These are phyloP conservation scores for Thereva nobilitata DNA, from an alignment of 2,888 invertebrate genomes.

Conservation along the genomic window DNA sequence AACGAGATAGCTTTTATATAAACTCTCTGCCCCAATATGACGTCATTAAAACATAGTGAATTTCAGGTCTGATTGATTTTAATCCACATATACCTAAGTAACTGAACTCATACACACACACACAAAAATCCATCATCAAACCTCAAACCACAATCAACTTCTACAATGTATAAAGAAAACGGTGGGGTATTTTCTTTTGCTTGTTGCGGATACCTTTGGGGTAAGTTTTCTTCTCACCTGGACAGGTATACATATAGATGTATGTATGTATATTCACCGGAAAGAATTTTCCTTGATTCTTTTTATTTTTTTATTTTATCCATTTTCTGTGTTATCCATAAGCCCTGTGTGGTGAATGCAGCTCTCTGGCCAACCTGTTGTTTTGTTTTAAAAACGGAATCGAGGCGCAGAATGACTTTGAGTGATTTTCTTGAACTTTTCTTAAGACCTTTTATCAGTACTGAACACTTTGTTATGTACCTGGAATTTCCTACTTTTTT, in stretches of 20 bases:
- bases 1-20: conserved; percentile 41
- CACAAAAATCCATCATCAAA: too few relatives aligned
- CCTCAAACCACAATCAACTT: too few relatives aligned
- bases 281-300: conserved; percentile 15
- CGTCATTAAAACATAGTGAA: conserved; percentile 20
- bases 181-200: too few relatives aligned
- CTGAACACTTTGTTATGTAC: too few relatives aligned
- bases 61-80: not conserved
- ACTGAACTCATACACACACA: too few relatives aligned
- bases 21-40: conserved; percentile 21
- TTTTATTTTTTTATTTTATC: conserved; percentile 16
- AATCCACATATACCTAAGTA: too few relatives aligned
- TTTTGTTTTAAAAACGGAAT: conserved; percentile 2
- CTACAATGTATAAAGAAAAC: too few relatives aligned
- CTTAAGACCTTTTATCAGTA: not conserved
- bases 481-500: too few relatives aligned
- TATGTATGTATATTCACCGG: conserved; percentile 12
- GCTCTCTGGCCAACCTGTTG: conserved; percentile 6
- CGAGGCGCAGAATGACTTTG: conserved; percentile 8
- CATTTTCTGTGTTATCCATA: not conserved
- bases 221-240: conserved; percentile 14
- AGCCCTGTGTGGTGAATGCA: too few relatives aligned
- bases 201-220: too few relatives aligned
- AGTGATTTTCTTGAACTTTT: conserved; percentile 15
- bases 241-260: not conserved